A percentile compares a stretch with the other conserved stretches of the same genome.
Conservation (phyloP, 2,888 invertebrate species). For the Stenurella melanura region DNA sequence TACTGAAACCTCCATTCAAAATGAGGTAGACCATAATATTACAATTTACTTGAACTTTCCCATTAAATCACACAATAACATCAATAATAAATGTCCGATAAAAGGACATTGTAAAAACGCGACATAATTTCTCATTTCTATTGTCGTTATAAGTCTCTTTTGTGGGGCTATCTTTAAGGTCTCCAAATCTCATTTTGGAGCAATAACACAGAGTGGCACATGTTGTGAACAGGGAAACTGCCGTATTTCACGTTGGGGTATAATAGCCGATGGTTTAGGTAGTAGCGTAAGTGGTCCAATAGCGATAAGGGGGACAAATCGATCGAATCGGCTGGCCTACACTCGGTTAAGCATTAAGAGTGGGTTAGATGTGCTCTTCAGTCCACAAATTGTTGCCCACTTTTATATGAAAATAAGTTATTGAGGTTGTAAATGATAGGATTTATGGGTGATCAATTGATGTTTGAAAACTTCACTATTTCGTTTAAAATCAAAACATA, state of each 20-base stretch:
- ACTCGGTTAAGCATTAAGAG: constrained; percentile 38
- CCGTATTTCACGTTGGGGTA: constrained; percentile 61
- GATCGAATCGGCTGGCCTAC: constrained; percentile 51
- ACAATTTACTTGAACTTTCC: constrained; percentile 15
- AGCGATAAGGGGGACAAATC: constrained; percentile 60
- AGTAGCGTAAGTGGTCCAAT: constrained; percentile 61
- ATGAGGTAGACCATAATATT: background rate
- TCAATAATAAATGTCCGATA: constrained; percentile 37
- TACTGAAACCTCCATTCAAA: background rate
- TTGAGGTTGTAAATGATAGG: background rate
- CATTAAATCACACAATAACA: constrained; percentile 39
- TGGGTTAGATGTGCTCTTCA: constrained; percentile 39
- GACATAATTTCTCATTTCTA: constrained; percentile 59
- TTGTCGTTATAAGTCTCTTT: constrained; percentile 59
- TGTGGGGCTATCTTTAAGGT: constrained; percentile 61
- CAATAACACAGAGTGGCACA: constrained; percentile 64
- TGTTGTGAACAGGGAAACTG: constrained; percentile 62
- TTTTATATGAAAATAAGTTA: constrained; percentile 16
- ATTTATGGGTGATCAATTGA: background rate
- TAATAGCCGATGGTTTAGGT: constrained; percentile 62
- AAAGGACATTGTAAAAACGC: constrained; percentile 47
- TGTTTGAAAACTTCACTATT: background rate
- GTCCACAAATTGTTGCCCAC: constrained; percentile 37
- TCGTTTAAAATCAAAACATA: background rate
- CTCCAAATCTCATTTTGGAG: constrained; percentile 63